Percentiles rank a stretch among this genome's conserved stretches.
phyloP scores from a whole-genome alignment of 64 coral and sea anemone genomes.

The Stichodactyla helianthus region DNA sequence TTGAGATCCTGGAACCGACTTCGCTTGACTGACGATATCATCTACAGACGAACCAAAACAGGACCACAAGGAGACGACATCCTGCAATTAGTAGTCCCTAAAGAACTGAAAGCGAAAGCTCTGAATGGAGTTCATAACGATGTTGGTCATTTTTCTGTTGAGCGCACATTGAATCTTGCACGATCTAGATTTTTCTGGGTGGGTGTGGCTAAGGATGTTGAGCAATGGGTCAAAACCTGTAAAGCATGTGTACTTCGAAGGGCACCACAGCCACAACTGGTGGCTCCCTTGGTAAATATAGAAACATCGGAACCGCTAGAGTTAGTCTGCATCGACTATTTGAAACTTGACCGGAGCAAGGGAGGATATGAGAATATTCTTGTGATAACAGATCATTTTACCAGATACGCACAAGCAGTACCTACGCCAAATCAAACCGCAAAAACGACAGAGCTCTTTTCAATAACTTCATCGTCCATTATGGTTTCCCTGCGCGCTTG shows the following conservation, averaged over 20 bases:
- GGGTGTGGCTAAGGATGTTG: neutral
- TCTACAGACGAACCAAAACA: too few relatives aligned
- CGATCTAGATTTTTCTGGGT: too few relatives aligned
- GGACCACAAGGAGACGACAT: too few relatives aligned
- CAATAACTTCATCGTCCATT: conserved; percentile 21
- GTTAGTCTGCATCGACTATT: neutral
- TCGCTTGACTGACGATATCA: too few relatives aligned
- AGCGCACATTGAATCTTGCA: too few relatives aligned
- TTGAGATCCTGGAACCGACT: too few relatives aligned
- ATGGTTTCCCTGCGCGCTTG: conserved; percentile 21
- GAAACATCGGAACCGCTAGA: neutral
- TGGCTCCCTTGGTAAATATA: neutral
- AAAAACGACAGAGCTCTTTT: neutral
- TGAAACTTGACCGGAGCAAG: neutral
- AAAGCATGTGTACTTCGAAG: neutral
- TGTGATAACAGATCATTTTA: conserved; percentile 39
- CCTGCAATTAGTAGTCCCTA: too few relatives aligned
- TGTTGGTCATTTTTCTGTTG: too few relatives aligned
- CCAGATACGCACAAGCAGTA: conserved; percentile 20
- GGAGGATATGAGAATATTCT: conserved; percentile 25
- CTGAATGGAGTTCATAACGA: too few relatives aligned
- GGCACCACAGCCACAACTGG: neutral
- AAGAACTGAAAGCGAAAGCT: too few relatives aligned
- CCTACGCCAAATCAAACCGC: conserved; percentile 3
- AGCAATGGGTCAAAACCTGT: neutral